Evolutionary conservation across 1,140 invertebrate species (phyloP).

Genomic region (Drosophila truncata): DNA sequence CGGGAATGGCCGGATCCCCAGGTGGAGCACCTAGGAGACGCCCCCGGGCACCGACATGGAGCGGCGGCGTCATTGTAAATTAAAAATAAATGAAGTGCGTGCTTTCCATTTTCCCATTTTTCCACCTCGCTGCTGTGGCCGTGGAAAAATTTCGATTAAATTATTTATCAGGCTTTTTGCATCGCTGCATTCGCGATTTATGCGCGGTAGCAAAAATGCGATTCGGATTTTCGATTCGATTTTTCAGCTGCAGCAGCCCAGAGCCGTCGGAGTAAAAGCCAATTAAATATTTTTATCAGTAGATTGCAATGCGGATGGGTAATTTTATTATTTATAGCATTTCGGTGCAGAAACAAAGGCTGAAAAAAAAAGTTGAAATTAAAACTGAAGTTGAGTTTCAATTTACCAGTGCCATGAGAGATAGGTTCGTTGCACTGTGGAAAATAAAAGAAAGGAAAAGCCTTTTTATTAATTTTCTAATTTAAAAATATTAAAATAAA

Average conservation of each 20-base stretch:
- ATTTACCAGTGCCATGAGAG: conserved; percentile 47
- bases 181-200: conserved; percentile 71
- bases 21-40: conserved; percentile 14
- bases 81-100: conserved; percentile 80
- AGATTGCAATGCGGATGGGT: conserved; percentile 76
- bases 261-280: conserved; percentile 56
- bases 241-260: conserved; percentile 38
- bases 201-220: conserved; percentile 67
- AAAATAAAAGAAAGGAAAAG: neutral
- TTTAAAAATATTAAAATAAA: neutral
- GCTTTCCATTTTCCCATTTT: conserved; percentile 64
- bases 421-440: conserved; percentile 4
- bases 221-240: conserved; percentile 62
- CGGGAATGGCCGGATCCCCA: conserved; percentile 47
- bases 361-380: conserved; percentile 53
- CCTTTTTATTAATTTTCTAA: neutral
- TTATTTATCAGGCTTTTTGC: conserved; percentile 73
- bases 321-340: conserved; percentile 77
- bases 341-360: conserved; percentile 30
- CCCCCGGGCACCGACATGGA: conserved; percentile 18
- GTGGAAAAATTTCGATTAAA: conserved; percentile 80
- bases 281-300: conserved; percentile 83
- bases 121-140: conserved; percentile 23
- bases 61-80: conserved; percentile 80
- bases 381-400: conserved; percentile 60